Evolutionary conservation across 2,797 vertebrate genomes (phyloP).

Genomic region (Nyctibius grandis): DNA sequence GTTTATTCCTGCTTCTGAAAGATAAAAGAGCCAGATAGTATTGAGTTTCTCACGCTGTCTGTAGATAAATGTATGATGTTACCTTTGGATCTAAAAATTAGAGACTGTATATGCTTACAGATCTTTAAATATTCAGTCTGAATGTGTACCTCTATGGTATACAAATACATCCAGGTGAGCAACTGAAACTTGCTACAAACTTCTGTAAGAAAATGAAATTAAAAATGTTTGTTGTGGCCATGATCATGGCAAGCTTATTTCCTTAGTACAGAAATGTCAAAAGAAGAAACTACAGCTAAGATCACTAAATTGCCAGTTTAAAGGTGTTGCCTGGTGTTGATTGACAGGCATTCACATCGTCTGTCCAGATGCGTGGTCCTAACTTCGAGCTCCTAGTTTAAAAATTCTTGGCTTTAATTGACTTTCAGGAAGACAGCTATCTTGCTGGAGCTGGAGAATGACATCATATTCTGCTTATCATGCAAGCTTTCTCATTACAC

Average conservation of each 20-base stretch:
- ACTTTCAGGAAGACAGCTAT: background rate
- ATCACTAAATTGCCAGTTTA: background rate
- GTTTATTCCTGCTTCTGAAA: slow-evolving; percentile 18
- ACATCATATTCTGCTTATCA: background rate
- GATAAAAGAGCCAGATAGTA: background rate
- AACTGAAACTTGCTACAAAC: background rate
- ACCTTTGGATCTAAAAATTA: background rate
- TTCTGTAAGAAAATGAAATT: background rate
- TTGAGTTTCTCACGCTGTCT: background rate
- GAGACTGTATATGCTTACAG: background rate
- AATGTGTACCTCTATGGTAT: background rate
- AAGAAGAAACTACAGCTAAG: background rate
- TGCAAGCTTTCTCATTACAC: background rate
- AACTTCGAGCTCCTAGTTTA: background rate
- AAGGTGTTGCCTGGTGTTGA: background rate
- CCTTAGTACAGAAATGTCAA: background rate
- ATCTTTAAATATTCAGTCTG: background rate
- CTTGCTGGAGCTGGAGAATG: background rate
- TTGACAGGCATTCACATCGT: background rate
- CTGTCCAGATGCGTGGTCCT: background rate
- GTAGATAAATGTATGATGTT: background rate
- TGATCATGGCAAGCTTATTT: background rate
- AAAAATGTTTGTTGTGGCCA: background rate
- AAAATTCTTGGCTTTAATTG: background rate
- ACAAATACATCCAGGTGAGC: background rate